phyloP scores from a whole-genome alignment of 2,797 vertebrate genomes.

The Urocyon cinereoargenteus region DNA sequence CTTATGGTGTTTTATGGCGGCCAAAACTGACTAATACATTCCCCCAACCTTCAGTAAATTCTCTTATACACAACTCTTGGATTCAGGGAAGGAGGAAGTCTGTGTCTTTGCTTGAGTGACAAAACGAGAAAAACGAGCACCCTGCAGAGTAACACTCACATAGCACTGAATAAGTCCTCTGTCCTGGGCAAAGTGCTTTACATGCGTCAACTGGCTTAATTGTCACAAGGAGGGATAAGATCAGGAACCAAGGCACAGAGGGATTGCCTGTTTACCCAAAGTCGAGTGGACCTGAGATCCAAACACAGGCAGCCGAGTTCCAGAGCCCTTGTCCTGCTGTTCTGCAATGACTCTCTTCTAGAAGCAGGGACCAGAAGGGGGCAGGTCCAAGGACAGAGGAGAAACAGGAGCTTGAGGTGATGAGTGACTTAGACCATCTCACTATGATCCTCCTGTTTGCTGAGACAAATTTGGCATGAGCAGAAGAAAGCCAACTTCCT shows the following conservation, averaged over 20 bases:
- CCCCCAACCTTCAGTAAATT: background rate
- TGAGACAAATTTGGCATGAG: background rate
- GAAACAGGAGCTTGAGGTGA: background rate
- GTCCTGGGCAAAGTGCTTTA: background rate
- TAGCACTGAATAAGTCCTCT: fast-evolving
- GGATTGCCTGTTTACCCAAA: background rate
- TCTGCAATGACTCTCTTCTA: background rate
- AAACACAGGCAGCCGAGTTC: background rate
- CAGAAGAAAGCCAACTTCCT: background rate
- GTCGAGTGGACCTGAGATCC: background rate
- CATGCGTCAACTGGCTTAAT: fast-evolving
- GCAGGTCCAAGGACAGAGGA: background rate
- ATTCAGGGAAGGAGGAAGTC: background rate
- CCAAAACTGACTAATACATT: background rate
- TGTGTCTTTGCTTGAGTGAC: background rate
- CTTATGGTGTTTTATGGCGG: background rate
- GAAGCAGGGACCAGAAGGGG: background rate
- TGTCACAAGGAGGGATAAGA: fast-evolving
- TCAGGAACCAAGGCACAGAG: background rate
- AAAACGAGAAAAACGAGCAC: background rate
- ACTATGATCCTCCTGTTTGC: background rate
- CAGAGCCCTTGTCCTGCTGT: background rate
- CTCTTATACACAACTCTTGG: background rate
- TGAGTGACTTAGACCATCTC: fast-evolving
- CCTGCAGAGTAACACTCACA: background rate